A percentile compares a stretch with the other conserved stretches of the same genome.
These are phyloP conservation scores for Sialis fuliginosa DNA, from an alignment of 2,888 invertebrate genomes.

Conservation along the genomic window DNA sequence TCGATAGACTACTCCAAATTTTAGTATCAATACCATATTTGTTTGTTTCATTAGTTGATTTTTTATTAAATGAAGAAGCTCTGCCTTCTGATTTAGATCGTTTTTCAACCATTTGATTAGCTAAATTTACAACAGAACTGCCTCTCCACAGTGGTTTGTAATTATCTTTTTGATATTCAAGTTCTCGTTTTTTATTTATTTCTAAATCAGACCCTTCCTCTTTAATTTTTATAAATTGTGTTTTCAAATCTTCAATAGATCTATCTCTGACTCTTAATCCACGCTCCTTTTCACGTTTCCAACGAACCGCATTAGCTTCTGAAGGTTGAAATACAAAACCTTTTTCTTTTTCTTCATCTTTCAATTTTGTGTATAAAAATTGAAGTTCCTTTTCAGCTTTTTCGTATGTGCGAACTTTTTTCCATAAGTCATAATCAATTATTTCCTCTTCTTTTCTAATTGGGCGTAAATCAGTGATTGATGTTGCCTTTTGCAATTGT, in stretches of 20 bases:
- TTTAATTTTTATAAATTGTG: conserved; percentile 50
- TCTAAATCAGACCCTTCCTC: conserved; percentile 30
- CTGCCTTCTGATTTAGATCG: conserved; percentile 29
- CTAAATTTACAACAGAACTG: conserved; percentile 63
- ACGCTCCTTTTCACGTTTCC: conserved; percentile 58
- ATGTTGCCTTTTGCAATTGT: conserved; percentile 61
- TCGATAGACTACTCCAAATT: conserved; percentile 67
- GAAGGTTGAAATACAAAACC: conserved; percentile 69
- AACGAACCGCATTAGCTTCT: conserved; percentile 52
- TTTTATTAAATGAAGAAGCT: conserved; percentile 14
- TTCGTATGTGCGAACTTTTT: conserved; percentile 58
- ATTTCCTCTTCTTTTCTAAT: conserved; percentile 61
- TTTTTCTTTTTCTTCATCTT: conserved; percentile 60
- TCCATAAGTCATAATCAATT: conserved; percentile 78
- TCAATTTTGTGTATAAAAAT: conserved; percentile 55
- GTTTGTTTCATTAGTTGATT: conserved; percentile 15
- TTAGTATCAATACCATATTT: conserved; percentile 48
- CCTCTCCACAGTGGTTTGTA: conserved; percentile 75
- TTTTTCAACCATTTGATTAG: conserved; percentile 47
- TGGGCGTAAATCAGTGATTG: conserved; percentile 48
- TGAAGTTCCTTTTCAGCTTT: conserved; percentile 69
- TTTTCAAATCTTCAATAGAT: conserved; percentile 72
- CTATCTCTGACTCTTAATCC: conserved; percentile 68
- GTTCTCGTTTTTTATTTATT: conserved; percentile 24
- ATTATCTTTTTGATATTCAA: conserved; percentile 38